These are phyloP conservation scores for Leucoraja erinaceus DNA, from an alignment of 2,113 vertebrate genomes.

Conservation along the genomic window DNA sequence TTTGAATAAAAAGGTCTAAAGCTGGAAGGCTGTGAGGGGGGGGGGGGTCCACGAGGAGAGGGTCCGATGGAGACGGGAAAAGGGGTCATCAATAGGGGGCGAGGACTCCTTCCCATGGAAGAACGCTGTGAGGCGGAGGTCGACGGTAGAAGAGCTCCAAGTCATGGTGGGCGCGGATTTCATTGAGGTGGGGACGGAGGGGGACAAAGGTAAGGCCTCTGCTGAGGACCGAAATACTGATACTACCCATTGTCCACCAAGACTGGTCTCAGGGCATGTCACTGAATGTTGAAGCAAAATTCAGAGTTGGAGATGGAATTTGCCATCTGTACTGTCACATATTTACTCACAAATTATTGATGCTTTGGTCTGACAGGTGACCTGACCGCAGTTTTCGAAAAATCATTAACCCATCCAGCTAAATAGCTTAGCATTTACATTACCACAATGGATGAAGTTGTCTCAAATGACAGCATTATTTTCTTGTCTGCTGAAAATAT, in stretches of 20 bases:
- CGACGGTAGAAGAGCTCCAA: too few species aligned
- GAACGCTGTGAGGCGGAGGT: too few species aligned
- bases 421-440: background rate
- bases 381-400: background rate
- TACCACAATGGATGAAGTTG: background rate
- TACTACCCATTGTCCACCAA: background rate
- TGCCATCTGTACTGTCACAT: background rate
- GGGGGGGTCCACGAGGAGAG: too few species aligned
- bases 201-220: too few species aligned
- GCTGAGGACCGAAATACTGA: too few species aligned
- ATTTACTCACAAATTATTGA: background rate
- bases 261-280: background rate
- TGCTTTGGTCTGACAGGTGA: background rate
- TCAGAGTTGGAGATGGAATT: background rate
- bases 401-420: background rate
- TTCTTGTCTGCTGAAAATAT: background rate
- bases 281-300: background rate
- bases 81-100: too few species aligned
- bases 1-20: too few species aligned
- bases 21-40: too few species aligned
- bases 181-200: too few species aligned
- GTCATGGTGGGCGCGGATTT: too few species aligned
- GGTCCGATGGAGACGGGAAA: too few species aligned
- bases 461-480: background rate
- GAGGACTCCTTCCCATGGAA: too few species aligned